Evolutionary conservation across 1,140 invertebrate genomes (phyloP).

Genomic region (Chymomyza costata): DNA sequence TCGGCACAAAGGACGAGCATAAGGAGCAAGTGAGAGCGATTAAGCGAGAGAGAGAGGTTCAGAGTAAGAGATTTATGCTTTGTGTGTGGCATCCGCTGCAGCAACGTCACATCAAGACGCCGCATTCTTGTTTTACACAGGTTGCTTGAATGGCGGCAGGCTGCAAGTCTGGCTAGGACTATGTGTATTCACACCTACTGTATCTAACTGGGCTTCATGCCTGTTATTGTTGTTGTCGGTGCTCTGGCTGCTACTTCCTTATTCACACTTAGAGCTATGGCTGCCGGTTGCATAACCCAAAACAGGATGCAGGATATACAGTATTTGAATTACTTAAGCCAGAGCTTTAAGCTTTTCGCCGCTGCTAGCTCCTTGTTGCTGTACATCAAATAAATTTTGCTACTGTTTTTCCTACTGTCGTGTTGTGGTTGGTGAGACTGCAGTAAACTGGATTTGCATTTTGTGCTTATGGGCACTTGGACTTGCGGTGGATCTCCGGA

Average conservation of each 20-base stretch:
- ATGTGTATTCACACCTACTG: constrained; percentile 48
- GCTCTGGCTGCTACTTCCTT: constrained; percentile 23
- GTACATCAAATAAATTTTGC: too few species aligned
- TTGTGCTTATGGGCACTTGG: constrained; percentile 2
- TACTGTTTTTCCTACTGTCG: too few species aligned
- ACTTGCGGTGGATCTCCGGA: constrained; percentile 3
- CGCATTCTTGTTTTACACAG: too few species aligned
- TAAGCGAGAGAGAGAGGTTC: constrained; percentile 4
- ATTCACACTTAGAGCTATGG: constrained; percentile 45
- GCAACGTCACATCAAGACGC: too few species aligned
- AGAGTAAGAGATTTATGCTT: constrained; percentile 48
- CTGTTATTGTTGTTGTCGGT: constrained; percentile 39
- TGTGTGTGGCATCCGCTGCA: constrained; percentile 58
- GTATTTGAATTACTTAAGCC: constrained; percentile 61
- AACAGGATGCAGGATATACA: constrained; percentile 65
- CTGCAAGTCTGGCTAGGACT: not conserved
- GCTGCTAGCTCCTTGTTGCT: constrained; percentile 1
- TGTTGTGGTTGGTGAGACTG: too few species aligned
- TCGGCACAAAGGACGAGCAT: constrained; percentile 55
- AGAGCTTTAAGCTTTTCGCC: constrained; percentile 43
- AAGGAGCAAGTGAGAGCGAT: constrained; percentile 22
- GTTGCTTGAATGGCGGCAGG: constrained; percentile 7
- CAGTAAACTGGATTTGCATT: constrained; percentile 49
- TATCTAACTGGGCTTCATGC: constrained; percentile 1
- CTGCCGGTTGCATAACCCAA: constrained; percentile 38